phyloP scores from a whole-genome alignment of 2,113 vertebrate species.

The Bufo bufo region DNA sequence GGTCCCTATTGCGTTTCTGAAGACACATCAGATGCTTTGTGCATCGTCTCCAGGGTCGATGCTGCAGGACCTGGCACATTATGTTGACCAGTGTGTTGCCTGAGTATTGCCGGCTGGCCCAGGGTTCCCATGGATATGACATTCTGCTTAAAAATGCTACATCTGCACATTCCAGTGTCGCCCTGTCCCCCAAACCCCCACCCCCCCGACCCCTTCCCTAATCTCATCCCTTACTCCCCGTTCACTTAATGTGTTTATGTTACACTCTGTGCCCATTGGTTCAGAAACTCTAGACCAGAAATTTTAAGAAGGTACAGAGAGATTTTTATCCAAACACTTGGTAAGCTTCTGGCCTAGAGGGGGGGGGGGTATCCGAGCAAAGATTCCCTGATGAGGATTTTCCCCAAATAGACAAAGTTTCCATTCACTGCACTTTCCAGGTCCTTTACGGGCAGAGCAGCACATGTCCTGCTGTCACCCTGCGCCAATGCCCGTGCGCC shows the following conservation, averaged over 20 bases:
- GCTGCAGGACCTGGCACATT: conserved; percentile 7
- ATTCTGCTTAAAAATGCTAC: conserved; percentile 58
- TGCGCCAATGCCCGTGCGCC: not conserved
- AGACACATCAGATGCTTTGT: not conserved
- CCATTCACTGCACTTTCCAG: not conserved
- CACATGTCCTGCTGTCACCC: conserved; percentile 26
- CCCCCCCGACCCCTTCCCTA: conserved; percentile 54
- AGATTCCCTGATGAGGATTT: not conserved
- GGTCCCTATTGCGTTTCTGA: not conserved
- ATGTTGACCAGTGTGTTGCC: not conserved
- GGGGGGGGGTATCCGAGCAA: conserved; percentile 39
- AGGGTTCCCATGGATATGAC: conserved; percentile 54
- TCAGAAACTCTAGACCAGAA: conserved; percentile 53
- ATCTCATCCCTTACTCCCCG: conserved; percentile 59
- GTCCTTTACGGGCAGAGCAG: not conserved
- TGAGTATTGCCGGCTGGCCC: conserved; percentile 10
- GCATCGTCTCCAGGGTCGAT: not conserved
- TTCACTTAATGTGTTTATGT: conserved; percentile 50
- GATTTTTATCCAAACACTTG: conserved; percentile 63
- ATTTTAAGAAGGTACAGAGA: conserved; percentile 54
- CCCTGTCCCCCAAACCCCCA: conserved; percentile 54
- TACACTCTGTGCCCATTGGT: conserved; percentile 63
- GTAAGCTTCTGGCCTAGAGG: not conserved
- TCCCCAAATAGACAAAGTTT: not conserved
- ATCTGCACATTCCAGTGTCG: conserved; percentile 68